Base-by-base conservation (phyloP, 1,140 invertebrate genomes). In the Thereuonema tuberculata region DNA sequence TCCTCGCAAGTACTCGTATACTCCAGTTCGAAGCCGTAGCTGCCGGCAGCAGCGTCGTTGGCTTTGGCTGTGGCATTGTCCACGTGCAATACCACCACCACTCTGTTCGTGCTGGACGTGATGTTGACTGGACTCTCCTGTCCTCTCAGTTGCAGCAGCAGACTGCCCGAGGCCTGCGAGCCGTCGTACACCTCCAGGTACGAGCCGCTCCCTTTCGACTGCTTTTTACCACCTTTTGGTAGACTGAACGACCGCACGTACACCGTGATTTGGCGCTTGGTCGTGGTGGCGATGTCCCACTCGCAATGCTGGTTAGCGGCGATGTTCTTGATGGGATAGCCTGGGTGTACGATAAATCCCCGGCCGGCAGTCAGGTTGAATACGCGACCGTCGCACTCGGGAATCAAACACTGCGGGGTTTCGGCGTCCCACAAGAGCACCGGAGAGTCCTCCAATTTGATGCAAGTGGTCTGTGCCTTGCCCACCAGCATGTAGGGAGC, bases 401-500 rank as follows among this genome's bases (percentile, higher is more conserved):
- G 58, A 49, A 65, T 50, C 9, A 53, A 14, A 31, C 64, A 65
- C 26, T 57, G 52, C 0, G 64, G 64, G 14, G 58, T 23, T 29
- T 37, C 54, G 21, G 17, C 46, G 48, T 37, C 61, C 64, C 64
- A 65, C 20, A 49, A 23, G 24, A 63, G 63, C 0, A 63, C 62
- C 2, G 62, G 62, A 3, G 48, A 48, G 20, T 61, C 56, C 9
- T 65, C 48, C 2, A 52, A 20, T 3, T 61, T 23, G 2, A 54
- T 15, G 47, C 64, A 65, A 5, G 28, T 43, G 12, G 48, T n/a
- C 29, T 61, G 46, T 2, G 56, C 26, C 49, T 56, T 59, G 1
- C 64, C 63, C 1, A 62, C 27, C 17, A 65, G 21, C 24, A 62
- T 61, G 46, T 65, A 65, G 1, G 63, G 64, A 3, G 57, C 52